These are phyloP conservation scores for Lasioglossum marginatum DNA, from an alignment of 2,888 invertebrate genomes.

Conservation along the genomic window DNA sequence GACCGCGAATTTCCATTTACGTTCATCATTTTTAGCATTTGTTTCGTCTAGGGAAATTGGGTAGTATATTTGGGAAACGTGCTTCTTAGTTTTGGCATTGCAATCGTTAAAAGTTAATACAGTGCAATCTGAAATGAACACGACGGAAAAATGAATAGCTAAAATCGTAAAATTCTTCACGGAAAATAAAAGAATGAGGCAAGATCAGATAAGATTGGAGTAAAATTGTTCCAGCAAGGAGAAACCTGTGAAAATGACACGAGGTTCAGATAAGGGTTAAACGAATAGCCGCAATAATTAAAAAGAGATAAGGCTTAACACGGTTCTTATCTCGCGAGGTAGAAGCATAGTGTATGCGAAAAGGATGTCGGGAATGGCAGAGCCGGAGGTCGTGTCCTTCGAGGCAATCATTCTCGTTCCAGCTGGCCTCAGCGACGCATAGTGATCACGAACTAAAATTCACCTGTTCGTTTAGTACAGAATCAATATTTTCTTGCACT, in stretches of 20 bases:
- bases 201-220: not conserved
- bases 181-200: not conserved
- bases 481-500: not conserved
- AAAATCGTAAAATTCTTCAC: not conserved
- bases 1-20: not conserved
- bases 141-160: not conserved
- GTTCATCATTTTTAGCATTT: not conserved
- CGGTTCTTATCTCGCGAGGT: constrained; percentile 16
- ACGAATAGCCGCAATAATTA: not conserved
- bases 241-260: not conserved
- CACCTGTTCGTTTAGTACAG: not conserved
- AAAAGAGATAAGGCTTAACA: not conserved
- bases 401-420: not conserved
- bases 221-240: not conserved
- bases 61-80: too few relatives aligned
- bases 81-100: too few relatives aligned
- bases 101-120: not conserved
- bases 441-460: not conserved
- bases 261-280: not conserved
- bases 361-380: constrained; percentile 67
- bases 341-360: not conserved
- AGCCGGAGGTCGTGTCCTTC: constrained; percentile 69
- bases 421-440: not conserved
- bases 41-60: not conserved
- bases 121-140: too few relatives aligned